These are phyloP conservation scores for Drosophila bocqueti DNA, from an alignment of 1,140 invertebrate species.

Conservation along the genomic window DNA sequence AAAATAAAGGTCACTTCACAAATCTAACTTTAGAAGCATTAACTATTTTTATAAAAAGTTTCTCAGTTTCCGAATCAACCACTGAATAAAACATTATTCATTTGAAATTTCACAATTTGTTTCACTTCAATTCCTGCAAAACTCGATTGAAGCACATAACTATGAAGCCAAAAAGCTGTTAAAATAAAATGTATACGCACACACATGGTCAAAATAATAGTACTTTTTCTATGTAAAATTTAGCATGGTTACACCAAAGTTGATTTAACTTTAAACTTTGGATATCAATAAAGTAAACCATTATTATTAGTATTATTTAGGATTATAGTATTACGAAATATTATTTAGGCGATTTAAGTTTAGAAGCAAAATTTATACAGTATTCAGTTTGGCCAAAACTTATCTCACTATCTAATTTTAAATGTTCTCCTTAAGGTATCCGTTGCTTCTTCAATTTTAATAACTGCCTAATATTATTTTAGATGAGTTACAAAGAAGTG, in stretches of 20 bases:
- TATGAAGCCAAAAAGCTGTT: slow-evolving; percentile 29
- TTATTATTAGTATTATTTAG: too few species aligned
- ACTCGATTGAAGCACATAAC: slow-evolving; percentile 21
- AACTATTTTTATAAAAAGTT: slow-evolving; percentile 18
- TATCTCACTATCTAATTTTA: too few species aligned
- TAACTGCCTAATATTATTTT: too few species aligned
- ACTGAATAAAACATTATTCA: slow-evolving; percentile 45
- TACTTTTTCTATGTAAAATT: background rate
- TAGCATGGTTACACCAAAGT: too few species aligned
- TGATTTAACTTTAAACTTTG: background rate
- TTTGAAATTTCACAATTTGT: slow-evolving; percentile 17
- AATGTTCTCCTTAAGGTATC: too few species aligned
- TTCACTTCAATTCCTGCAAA: slow-evolving; percentile 31
- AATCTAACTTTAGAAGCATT: background rate
- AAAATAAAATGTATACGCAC: slow-evolving; percentile 26
- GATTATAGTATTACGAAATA: background rate
- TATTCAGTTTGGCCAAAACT: too few species aligned
- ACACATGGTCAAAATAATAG: background rate
- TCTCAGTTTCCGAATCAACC: background rate
- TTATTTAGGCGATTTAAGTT: too few species aligned
- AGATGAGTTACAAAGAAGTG: too few species aligned
- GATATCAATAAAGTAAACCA: background rate
- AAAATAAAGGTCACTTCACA: background rate
- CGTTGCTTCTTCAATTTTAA: too few species aligned
- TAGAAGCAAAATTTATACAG: too few species aligned